A percentile compares a stretch with the other conserved stretches of the same genome.
These are phyloP conservation scores for Mystacides longicornis DNA, from an alignment of 2,888 invertebrate species.

Conservation along the genomic window DNA sequence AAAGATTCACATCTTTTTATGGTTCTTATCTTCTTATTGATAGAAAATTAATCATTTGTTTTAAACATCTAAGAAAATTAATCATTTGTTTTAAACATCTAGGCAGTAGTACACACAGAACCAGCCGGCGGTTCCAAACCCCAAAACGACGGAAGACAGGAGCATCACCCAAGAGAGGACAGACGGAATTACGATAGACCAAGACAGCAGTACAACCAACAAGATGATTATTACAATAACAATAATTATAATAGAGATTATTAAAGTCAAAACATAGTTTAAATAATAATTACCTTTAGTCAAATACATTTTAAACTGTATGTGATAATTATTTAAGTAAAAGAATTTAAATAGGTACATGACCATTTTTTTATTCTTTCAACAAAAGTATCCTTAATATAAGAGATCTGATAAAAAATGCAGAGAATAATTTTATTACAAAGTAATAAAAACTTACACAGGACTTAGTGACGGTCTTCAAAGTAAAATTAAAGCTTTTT, in stretches of 20 bases:
- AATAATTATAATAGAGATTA: neutral
- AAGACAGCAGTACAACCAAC: neutral
- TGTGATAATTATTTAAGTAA: too few relatives aligned
- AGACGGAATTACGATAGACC: neutral
- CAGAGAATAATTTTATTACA: too few relatives aligned
- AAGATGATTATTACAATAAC: slow-evolving; percentile 2
- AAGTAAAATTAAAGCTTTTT: too few relatives aligned
- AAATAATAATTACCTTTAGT: too few relatives aligned
- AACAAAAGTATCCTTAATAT: too few relatives aligned
- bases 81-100: neutral
- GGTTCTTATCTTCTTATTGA: neutral
- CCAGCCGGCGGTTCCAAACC: slow-evolving; percentile 12
- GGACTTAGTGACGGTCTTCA: too few relatives aligned
- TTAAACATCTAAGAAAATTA: neutral
- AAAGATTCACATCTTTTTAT: neutral
- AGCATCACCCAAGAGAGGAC: neutral
- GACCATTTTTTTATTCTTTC: too few relatives aligned
- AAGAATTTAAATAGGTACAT: too few relatives aligned
- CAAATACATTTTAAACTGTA: too few relatives aligned
- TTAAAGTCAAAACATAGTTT: too few relatives aligned
- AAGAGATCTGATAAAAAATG: too few relatives aligned
- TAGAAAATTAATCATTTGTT: neutral
- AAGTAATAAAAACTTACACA: too few relatives aligned
- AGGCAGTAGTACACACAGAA: slow-evolving; percentile 22
- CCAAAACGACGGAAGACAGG: slow-evolving; percentile 4